A percentile compares a stretch with the other conserved stretches of the same genome.
Conservation (phyloP, 2,888 invertebrate genomes). For the Melanostoma scalare region DNA sequence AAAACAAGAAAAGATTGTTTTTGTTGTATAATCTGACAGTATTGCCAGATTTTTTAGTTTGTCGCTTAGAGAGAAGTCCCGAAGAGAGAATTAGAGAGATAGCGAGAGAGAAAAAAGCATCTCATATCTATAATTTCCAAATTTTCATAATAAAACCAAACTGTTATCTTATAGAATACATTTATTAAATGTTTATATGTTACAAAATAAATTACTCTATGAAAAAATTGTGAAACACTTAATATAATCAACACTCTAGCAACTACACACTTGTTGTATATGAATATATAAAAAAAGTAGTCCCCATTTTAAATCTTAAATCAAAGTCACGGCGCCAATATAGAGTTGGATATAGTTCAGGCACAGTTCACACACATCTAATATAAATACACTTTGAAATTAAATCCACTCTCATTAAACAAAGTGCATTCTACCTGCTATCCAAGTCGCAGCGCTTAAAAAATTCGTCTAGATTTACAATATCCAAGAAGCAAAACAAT, state of each 20-base stretch:
- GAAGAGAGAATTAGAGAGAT: too few species aligned
- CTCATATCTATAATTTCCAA: too few species aligned
- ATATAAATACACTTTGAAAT: too few species aligned
- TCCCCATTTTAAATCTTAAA: background rate
- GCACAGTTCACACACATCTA: too few species aligned
- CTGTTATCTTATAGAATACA: background rate
- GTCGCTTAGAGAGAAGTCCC: too few species aligned
- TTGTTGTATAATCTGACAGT: too few species aligned
- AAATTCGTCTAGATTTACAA: slow-evolving; percentile 11
- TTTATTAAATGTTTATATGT: slow-evolving; percentile 29
- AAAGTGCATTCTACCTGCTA: too few species aligned
- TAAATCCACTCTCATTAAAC: too few species aligned
- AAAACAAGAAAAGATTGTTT: too few species aligned
- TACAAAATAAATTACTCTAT: slow-evolving; percentile 46
- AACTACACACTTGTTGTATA: slow-evolving; percentile 14
- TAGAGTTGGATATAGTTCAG: too few species aligned
- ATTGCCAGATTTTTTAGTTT: too few species aligned
- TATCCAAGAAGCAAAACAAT: slow-evolving; percentile 32
- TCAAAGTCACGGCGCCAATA: background rate
- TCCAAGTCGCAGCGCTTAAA: background rate
- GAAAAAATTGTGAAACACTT: slow-evolving; percentile 52
- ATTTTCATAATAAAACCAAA: background rate
- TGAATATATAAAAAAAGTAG: slow-evolving; percentile 24
- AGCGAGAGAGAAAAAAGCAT: too few species aligned
- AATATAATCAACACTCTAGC: slow-evolving; percentile 14